Evolutionary conservation across 2,797 vertebrate genomes (phyloP).

Genomic region (Leptoclinus maculatus): DNA sequence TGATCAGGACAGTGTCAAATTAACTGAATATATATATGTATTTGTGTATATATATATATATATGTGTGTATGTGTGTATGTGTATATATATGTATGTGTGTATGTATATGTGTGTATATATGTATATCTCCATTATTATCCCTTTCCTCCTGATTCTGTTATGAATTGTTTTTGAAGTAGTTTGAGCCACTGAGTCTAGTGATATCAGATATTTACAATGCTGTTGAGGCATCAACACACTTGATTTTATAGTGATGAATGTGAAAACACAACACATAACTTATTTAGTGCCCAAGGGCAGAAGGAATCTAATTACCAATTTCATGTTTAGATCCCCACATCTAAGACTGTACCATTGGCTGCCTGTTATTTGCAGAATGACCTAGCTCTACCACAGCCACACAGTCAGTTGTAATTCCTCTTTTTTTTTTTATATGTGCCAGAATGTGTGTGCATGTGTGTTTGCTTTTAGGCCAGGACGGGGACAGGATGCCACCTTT

Average conservation of each 20-base stretch:
- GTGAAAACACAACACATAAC: constrained; percentile 1
- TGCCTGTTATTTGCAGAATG: constrained; percentile 22
- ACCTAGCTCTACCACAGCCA: background rate
- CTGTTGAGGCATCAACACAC: background rate
- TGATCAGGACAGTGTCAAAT: background rate
- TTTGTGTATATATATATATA: too few species aligned
- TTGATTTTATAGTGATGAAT: constrained; percentile 22
- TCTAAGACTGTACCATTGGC: background rate
- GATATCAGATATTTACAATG: background rate
- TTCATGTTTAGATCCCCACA: constrained; percentile 1
- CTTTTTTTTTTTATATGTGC: constrained; percentile 5
- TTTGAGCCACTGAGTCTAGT: background rate
- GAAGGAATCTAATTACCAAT: background rate
- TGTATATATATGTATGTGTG: background rate
- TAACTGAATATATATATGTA: background rate
- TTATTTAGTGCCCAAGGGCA: constrained; percentile 14
- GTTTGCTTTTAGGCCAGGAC: constrained; percentile 13
- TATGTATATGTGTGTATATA: background rate
- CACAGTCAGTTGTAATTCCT: constrained; percentile 20
- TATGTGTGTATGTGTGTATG: too few species aligned
- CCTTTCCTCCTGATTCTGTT: background rate
- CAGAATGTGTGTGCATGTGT: constrained; percentile 15
- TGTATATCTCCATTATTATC: background rate
- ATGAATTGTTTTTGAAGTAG: background rate
- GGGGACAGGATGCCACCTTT: constrained; percentile 35